These are phyloP conservation scores for Hydroisotoma schaefferi DNA, from an alignment of 2,888 invertebrate genomes.

Conservation along the genomic window DNA sequence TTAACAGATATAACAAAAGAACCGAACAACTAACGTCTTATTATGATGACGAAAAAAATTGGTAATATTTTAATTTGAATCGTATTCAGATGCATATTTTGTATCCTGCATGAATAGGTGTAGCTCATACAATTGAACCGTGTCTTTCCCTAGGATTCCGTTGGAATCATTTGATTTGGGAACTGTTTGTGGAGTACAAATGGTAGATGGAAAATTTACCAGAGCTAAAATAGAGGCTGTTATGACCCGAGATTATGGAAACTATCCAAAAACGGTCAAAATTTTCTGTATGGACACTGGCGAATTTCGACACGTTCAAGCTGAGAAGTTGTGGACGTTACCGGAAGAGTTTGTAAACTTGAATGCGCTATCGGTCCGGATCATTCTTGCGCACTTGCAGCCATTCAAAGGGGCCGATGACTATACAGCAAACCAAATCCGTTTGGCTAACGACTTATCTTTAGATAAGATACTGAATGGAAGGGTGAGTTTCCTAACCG, in stretches of 20 bases:
- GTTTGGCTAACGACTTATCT: conserved; percentile 10
- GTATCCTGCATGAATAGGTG: neutral
- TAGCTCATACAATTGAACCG: neutral
- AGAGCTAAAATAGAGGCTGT: conserved; percentile 15
- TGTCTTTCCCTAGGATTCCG: neutral
- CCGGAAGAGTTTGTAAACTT: conserved; percentile 8
- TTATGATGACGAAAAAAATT: neutral
- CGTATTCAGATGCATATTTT: no score
- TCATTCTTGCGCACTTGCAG: conserved; percentile 23
- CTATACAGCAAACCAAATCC: conserved; percentile 2
- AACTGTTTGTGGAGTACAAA: conserved; percentile 18
- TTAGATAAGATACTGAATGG: conserved; percentile 20
- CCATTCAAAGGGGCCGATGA: conserved; percentile 15
- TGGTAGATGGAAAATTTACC: neutral
- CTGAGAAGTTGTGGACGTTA: conserved; percentile 17
- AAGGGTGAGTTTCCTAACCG: conserved; percentile 14
- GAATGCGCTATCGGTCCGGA: conserved; percentile 15
- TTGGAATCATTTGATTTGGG: conserved; percentile 12
- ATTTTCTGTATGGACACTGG: conserved; percentile 29
- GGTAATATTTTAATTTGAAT: neutral
- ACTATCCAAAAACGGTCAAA: conserved; percentile 10
- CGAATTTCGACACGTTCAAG: conserved; percentile 9
- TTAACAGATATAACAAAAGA: neutral
- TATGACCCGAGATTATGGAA: conserved; percentile 7
- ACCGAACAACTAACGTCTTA: neutral